Conservation (phyloP, 2,113 vertebrate genomes). For the Donacobius atricapilla region DNA sequence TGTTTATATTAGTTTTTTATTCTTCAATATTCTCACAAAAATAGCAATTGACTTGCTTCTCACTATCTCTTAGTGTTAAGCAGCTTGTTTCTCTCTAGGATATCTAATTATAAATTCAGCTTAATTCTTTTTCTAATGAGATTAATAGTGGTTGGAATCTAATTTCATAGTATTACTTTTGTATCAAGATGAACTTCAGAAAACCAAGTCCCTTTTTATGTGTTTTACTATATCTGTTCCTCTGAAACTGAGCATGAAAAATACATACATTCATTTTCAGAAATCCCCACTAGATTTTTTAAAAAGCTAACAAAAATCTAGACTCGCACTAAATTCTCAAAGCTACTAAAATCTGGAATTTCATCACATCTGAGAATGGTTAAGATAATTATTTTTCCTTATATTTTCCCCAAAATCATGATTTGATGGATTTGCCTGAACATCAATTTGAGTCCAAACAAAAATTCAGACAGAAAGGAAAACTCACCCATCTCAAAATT, state of each 20-base stretch:
- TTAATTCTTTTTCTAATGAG: not conserved
- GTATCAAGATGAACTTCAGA: not conserved
- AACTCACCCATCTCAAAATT: not conserved
- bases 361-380: not conserved
- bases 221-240: not conserved
- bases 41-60: not conserved
- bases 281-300: not conserved
- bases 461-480: not conserved
- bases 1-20: not conserved
- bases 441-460: not conserved
- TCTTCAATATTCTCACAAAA: not conserved
- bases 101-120: not conserved
- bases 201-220: not conserved
- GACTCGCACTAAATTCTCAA: not conserved
- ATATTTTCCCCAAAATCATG: not conserved
- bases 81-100: not conserved
- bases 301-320: not conserved
- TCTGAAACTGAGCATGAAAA: not conserved
- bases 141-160: not conserved
- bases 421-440: not conserved
- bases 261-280: not conserved
- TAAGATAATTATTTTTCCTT: not conserved
- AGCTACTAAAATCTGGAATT: not conserved
- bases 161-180: not conserved
- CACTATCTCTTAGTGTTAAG: not conserved